Base-by-base conservation (phyloP, 2,888 invertebrate species). In the Tipula confusa region DNA sequence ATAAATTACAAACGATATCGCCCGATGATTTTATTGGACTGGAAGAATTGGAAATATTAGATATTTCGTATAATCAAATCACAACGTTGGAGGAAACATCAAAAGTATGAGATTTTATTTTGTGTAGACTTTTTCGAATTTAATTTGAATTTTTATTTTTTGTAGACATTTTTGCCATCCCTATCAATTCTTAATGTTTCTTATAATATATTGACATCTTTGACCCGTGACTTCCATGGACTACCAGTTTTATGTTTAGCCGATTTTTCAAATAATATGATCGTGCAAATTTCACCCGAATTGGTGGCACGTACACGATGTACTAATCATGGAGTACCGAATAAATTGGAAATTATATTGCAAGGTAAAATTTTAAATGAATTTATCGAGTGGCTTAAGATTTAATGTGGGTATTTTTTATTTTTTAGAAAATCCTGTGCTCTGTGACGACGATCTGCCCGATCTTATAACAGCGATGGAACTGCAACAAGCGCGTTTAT, bases 361-460 rank as follows among this genome's bases (percentile, higher is more conserved):
- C 93, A 95, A 93, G 95, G 96, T 96, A 90, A 28, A 24, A 29
- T 80, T 4, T 13, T 64, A 79, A 29, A 81, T 15, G 13, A 82
- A 33, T 79, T 31, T 24, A 82, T 7, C 2, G n/a, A n/a, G n/a
- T n/a, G n/a, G n/a, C n/a, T n/a, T n/a, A 79, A 43, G 0, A 38
- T 5, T 38, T 43, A 43, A 0, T 3, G n/a, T n/a, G n/a, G 5
- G 2, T n/a, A n/a, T n/a, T n/a, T n/a, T n/a, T n/a, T n/a, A n/a
- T n/a, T n/a, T n/a, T n/a, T n/a, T 91, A 96, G 96, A 95, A 88
- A 96, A 96, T 89, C 96, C 96, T 83, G 94, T 96, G 84, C 89
- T 95, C 85, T 96, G 96, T 88, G 94, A 95, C 87, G 93, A 94
- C 84, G 92, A 92, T 9, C 89, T 95, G 84, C 93, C 93, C 85